A percentile compares a stretch with the other conserved stretches of the same genome.
Conservation (phyloP, 2,888 invertebrate species). For the Hypsopygia costalis region DNA sequence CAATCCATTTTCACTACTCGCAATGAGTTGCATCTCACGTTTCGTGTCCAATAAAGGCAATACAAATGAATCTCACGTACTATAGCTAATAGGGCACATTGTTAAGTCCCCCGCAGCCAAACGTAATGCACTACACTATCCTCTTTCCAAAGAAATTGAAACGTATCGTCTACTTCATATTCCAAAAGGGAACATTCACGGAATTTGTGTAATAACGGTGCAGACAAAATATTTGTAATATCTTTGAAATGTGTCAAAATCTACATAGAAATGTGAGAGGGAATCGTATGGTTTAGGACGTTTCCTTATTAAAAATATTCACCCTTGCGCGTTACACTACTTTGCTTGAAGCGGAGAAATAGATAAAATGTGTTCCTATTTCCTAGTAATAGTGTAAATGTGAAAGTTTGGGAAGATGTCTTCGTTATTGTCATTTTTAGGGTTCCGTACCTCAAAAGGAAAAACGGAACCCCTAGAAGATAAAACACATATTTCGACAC, state of each 20-base stretch:
- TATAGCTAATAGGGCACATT: slow-evolving; percentile 59
- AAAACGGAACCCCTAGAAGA: too few species aligned
- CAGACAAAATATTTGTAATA: slow-evolving; percentile 8
- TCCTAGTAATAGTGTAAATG: too few species aligned
- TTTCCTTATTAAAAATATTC: background rate
- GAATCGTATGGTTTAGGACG: background rate
- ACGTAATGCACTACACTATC: slow-evolving; percentile 1
- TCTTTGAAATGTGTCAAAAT: slow-evolving; percentile 5
- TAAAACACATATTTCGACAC: too few species aligned
- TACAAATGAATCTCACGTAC: slow-evolving; percentile 57
- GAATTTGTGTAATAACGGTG: slow-evolving; percentile 3
- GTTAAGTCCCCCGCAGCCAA: slow-evolving; percentile 29
- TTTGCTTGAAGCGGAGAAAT: too few species aligned
- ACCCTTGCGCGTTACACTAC: too few species aligned
- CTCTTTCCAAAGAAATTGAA: slow-evolving; percentile 46
- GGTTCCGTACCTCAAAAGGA: too few species aligned
- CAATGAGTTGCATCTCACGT: slow-evolving; percentile 28
- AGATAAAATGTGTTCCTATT: too few species aligned
- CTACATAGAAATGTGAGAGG: slow-evolving; percentile 4
- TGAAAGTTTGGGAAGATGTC: too few species aligned
- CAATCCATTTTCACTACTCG: background rate
- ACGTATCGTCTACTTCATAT: slow-evolving; percentile 23
- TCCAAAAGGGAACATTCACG: slow-evolving; percentile 7
- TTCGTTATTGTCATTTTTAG: too few species aligned
- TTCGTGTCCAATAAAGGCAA: slow-evolving; percentile 31